These are phyloP conservation scores for Cydia splendana DNA, from an alignment of 1,140 invertebrate genomes.

Conservation along the genomic window DNA sequence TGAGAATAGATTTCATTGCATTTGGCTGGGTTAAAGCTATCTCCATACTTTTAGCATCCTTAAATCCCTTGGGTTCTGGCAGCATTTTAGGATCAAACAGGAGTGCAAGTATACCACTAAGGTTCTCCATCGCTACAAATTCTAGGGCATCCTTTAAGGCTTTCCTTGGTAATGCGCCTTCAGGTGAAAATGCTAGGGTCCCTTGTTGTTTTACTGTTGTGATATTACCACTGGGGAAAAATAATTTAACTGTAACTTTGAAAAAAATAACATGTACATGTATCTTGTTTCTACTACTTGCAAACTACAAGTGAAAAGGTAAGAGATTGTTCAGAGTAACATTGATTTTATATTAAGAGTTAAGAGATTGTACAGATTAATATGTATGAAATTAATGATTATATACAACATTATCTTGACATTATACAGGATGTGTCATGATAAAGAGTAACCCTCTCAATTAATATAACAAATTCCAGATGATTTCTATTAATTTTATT, in stretches of 20 bases:
- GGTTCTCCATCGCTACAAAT: conserved; percentile 69
- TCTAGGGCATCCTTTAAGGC: conserved; percentile 67
- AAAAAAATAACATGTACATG: no score
- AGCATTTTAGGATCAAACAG: conserved; percentile 66
- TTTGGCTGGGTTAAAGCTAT: conserved; percentile 66
- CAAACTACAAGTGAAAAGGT: no score
- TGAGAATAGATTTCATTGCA: conserved; percentile 72
- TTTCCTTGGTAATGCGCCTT: conserved; percentile 65
- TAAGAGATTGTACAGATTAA: neutral
- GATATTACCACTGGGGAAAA: conserved; percentile 60
- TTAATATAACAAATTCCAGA: neutral
- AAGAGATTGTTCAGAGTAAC: neutral
- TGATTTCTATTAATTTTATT: neutral
- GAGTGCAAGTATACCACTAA: conserved; percentile 61
- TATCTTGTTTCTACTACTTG: no score
- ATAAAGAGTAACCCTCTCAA: neutral
- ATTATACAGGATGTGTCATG: neutral
- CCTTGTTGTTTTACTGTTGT: conserved; percentile 63
- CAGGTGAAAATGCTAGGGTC: conserved; percentile 72
- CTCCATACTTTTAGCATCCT: conserved; percentile 67
- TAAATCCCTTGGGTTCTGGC: conserved; percentile 65
- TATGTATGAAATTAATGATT: neutral
- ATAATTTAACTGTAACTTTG: neutral
- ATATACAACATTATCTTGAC: no score
- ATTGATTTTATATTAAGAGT: neutral